Conservation (phyloP, 2,888 invertebrate species). For the Thymelicus acteon region DNA sequence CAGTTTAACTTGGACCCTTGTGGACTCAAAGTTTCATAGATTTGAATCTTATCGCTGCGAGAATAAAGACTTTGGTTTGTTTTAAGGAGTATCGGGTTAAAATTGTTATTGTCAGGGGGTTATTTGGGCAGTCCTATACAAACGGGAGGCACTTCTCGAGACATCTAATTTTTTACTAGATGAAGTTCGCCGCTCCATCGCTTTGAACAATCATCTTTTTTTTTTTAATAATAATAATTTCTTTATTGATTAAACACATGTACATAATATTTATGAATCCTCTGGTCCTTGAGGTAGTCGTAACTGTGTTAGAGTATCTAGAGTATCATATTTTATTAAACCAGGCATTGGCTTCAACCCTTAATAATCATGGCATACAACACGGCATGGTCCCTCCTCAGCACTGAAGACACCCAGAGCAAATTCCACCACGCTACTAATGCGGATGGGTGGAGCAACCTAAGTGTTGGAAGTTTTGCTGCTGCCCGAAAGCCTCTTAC, state of each 20-base stretch:
- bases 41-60: neutral
- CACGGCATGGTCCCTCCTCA: too few species aligned
- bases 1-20: neutral
- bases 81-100: neutral
- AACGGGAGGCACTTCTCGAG: conserved; percentile 40
- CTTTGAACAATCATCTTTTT: neutral
- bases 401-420: too few species aligned
- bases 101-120: conserved; percentile 10
- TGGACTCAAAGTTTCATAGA: neutral
- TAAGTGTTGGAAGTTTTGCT: too few species aligned
- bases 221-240: too few species aligned
- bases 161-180: conserved; percentile 18
- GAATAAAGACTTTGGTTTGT: neutral
- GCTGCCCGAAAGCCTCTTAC: too few species aligned
- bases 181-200: neutral
- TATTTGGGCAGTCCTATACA: conserved; percentile 43
- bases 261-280: too few species aligned
- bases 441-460: too few species aligned
- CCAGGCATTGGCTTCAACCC: neutral
- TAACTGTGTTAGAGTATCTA: too few species aligned
- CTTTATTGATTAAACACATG: too few species aligned
- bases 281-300: too few species aligned
- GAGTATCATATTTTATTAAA: neutral
- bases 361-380: too few species aligned
- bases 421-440: too few species aligned